Evolutionary conservation across 2,888 invertebrate genomes (phyloP), one percentile per base, ranked within the genome.

Genomic region (Silvanus unidentatus): DNA sequence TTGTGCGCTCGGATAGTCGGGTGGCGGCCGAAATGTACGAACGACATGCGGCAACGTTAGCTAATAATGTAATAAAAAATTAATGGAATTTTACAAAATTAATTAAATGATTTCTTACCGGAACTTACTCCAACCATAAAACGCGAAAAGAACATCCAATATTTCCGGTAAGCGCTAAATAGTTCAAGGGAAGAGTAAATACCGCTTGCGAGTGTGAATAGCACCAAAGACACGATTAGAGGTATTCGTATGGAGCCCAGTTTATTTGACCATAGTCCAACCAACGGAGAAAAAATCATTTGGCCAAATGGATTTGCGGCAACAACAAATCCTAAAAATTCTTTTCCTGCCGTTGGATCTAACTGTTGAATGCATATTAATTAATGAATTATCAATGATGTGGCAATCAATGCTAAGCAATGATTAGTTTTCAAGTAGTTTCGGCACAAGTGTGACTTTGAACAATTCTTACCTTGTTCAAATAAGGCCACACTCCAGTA

Each of bases 251-350:
- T 83, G 1, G 82, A 78, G 40, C 82, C 82, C 16, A 83, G 71
- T 64, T 79, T 82, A 69, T 90, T 90, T 40, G 86, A 84, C 88
- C 90, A 89, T 80, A 84, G 83, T 34, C 91, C 91, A 53, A 89
- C 78, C 52, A 90, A 69, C 2, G 91, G 91, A 13, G 90, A 90
- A 68, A 88, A 88, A 47, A 90, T 64, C 81, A 91, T 84, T 76
- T 92, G 91, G 1, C 86, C 91, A 48, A 91, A 76, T 10, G 92
- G 91, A 75, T 90, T 89, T 16, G 89, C 88, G 28, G 88, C 91
- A 40, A 91, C 88, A 40, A 89, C 82, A 58, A 84, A 78, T 4
- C 91, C 90, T 78, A 90, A 82, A 63, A 86, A 84, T 71, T 86
- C 88, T 69, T 90, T 90, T 53, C 84, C 83, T 4, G 88, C 84